Percentiles rank a stretch among this genome's conserved stretches.
Evolutionary conservation across 2,888 invertebrate species (phyloP).

Genomic region (Agonopterix subpropinquella): DNA sequence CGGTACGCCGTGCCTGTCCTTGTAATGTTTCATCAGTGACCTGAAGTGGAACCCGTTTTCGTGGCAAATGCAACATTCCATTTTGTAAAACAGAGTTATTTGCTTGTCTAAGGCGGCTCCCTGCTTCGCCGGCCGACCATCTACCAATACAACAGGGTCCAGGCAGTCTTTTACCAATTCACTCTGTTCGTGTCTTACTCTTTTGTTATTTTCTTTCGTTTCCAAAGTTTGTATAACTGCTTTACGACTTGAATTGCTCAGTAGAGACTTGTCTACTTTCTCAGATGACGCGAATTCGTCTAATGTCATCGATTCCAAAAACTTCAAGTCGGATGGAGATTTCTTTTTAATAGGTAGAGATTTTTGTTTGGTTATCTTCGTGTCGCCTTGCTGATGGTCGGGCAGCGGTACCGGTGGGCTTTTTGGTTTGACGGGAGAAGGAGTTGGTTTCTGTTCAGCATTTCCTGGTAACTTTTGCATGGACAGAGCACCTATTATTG

Average conservation of each 20-base stretch:
- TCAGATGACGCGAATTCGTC: slow-evolving; percentile 59
- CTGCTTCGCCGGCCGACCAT: slow-evolving; percentile 60
- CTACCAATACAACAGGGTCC: slow-evolving; percentile 52
- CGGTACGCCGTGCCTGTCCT: slow-evolving; percentile 65
- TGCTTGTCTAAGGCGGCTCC: slow-evolving; percentile 60
- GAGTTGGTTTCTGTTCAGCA: slow-evolving; percentile 17
- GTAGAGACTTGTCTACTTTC: slow-evolving; percentile 47
- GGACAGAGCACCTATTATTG: slow-evolving; percentile 34
- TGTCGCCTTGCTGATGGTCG: slow-evolving; percentile 52
- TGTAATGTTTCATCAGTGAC: slow-evolving; percentile 66
- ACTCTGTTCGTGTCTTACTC: slow-evolving; percentile 16
- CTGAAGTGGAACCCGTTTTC: slow-evolving; percentile 59
- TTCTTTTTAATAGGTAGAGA: slow-evolving; percentile 32
- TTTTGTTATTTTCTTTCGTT: slow-evolving; percentile 18
- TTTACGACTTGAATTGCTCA: slow-evolving; percentile 27
- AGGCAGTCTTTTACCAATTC: slow-evolving; percentile 21
- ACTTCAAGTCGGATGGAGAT: slow-evolving; percentile 48
- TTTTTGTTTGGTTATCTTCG: slow-evolving; percentile 21
- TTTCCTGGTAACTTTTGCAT: slow-evolving; percentile 24
- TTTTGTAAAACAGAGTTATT: slow-evolving; percentile 65
- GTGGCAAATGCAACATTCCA: slow-evolving; percentile 70
- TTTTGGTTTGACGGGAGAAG: slow-evolving; percentile 13
- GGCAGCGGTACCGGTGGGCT: slow-evolving; percentile 11
- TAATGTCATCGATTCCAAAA: slow-evolving; percentile 57
- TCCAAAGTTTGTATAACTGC: slow-evolving; percentile 7